These are phyloP conservation scores for Leucoraja ocellata DNA, from an alignment of 2,797 vertebrate genomes.

Conservation along the genomic window DNA sequence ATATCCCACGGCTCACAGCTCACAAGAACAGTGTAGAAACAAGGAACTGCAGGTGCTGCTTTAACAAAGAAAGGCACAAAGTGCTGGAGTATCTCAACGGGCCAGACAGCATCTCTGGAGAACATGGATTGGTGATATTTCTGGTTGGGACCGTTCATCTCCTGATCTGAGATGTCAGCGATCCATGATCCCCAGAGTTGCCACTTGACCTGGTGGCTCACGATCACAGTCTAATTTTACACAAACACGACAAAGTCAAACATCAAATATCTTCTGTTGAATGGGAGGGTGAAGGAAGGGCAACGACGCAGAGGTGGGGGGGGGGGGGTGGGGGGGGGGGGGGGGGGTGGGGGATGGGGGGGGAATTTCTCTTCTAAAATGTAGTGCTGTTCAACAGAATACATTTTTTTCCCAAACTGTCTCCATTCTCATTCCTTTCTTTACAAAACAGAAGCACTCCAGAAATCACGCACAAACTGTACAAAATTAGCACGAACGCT, in stretches of 20 bases:
- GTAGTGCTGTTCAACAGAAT: slow-evolving; percentile 51
- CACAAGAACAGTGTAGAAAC: too few relatives aligned
- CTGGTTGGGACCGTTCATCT: too few relatives aligned
- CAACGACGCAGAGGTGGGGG: neutral
- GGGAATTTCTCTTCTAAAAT: slow-evolving; percentile 44
- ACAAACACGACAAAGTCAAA: slow-evolving; percentile 44
- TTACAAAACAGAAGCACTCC: slow-evolving; percentile 50
- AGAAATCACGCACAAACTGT: slow-evolving; percentile 50
- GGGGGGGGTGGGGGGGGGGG: too few relatives aligned
- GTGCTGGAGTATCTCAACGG: too few relatives aligned
- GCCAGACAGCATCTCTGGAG: too few relatives aligned
- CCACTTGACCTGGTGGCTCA: slow-evolving; percentile 42
- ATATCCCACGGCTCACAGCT: slow-evolving; percentile 23
- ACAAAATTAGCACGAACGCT: slow-evolving; percentile 54
- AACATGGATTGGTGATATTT: too few relatives aligned
- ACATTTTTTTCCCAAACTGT: slow-evolving; percentile 41
- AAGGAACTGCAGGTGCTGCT: too few relatives aligned
- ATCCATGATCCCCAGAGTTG: too few relatives aligned
- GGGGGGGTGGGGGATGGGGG: neutral
- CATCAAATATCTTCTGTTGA: slow-evolving; percentile 48
- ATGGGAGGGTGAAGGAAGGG: neutral
- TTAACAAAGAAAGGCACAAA: too few relatives aligned
- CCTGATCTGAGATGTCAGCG: too few relatives aligned
- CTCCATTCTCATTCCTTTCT: slow-evolving; percentile 48
- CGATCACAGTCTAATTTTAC: slow-evolving; percentile 51